Base-by-base conservation (phyloP, 2,888 invertebrate species). In the Eupithecia tripunctaria region DNA sequence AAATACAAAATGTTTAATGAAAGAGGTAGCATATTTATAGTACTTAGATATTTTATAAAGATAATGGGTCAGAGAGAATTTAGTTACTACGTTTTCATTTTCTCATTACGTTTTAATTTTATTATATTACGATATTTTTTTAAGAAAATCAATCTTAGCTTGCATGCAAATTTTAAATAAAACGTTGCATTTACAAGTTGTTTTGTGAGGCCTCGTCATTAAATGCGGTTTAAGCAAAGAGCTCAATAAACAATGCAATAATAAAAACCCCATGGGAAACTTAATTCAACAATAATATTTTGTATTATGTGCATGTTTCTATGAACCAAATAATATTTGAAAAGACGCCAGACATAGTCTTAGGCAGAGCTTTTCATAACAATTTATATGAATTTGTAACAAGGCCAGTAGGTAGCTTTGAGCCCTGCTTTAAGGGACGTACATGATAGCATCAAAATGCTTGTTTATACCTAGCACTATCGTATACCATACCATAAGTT, bases 1-100 rank as follows among this genome's bases (percentile, higher is more conserved):
- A 73, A 77, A 77, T 72, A 75, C 43, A 76, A 77, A 73, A 71
- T 65, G 60, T 67, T 67, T 63, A 25, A 67, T 67, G 51, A 70
- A 70, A 70, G 47, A 36, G 15, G n/a, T 63, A 12, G 2, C 29
- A 32, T n/a, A 62, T 36, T 21, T 41, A 67, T 29, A 56, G 10
- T 38, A 69, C n/a, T 62, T 51, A 56, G 14, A n/a, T 66, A 66
- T 66, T 47, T 43, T 51, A 21, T 51, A 21, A 21, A 51, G 21
- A 21, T 47, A 8, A 43, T 21, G 47, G 47, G 10, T 51, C 56
- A 56, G 25, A 12, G 56, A 25, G 21, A 56, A 56, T 56, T 25
- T 25, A 5, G 21, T 12, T 14, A 56, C n/a, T n/a, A n/a, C n/a
- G n/a, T n/a, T n/a, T n/a, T n/a, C n/a, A n/a, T n/a, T n/a, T n/a